These are phyloP conservation scores for Heliconius sara DNA, from an alignment of 2,888 invertebrate species.

Conservation along the genomic window DNA sequence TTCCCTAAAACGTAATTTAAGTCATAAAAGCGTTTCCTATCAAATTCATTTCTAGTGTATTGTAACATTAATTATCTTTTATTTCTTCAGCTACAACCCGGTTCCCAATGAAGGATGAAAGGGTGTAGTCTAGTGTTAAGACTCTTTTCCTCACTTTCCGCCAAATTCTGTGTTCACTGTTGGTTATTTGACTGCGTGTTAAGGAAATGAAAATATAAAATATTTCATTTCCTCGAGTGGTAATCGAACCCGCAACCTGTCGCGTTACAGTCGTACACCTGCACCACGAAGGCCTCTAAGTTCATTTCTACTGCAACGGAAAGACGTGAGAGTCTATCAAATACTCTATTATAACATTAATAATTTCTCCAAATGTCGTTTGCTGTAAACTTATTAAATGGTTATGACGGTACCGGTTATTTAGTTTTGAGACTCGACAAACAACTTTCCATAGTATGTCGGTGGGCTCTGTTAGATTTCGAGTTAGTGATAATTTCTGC, in stretches of 20 bases:
- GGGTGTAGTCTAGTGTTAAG: neutral
- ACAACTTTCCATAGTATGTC: conserved; percentile 39
- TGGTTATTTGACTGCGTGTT: neutral
- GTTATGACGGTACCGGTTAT: conserved; percentile 34
- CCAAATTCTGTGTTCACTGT: neutral
- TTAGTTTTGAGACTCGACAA: conserved; percentile 27
- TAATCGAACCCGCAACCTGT: neutral
- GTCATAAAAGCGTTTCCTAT: no score
- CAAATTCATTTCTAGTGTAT: no score
- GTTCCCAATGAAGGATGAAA: no score
- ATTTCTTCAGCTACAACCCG: no score
- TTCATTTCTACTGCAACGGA: no score
- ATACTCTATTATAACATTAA: neutral
- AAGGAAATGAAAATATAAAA: neutral
- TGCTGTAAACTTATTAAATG: neutral
- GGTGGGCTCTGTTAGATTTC: conserved; percentile 14
- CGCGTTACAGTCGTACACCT: neutral
- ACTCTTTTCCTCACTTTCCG: neutral
- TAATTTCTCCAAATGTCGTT: conserved; percentile 4
- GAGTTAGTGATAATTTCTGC: neutral
- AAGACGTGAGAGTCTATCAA: neutral
- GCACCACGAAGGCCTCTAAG: neutral
- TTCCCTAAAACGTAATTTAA: no score
- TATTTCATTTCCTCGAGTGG: neutral
- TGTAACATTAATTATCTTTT: no score